phyloP scores from a whole-genome alignment of 2,113 vertebrate genomes.

The Dasyurus viverrinus region DNA sequence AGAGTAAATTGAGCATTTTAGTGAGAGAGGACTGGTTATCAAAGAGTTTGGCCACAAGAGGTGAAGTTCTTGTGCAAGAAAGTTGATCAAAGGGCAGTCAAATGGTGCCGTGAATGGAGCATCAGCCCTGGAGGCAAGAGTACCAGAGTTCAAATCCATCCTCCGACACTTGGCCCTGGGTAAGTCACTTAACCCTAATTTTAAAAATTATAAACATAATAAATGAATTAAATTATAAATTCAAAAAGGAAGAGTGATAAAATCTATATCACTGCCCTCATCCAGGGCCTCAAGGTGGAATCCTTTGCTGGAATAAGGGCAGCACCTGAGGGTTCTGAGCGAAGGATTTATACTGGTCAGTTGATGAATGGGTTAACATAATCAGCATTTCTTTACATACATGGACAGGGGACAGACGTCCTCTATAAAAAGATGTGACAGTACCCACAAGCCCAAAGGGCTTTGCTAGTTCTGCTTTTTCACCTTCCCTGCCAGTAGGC shows the following conservation, averaged over 20 bases:
- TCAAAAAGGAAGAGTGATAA: constrained; percentile 88
- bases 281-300: constrained; percentile 89
- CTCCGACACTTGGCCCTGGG: too few relatives aligned
- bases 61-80: constrained; percentile 91
- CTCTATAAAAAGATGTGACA: not conserved
- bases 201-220: too few relatives aligned
- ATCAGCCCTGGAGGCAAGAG: too few relatives aligned
- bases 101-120: too few relatives aligned
- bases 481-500: not conserved
- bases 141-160: too few relatives aligned
- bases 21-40: constrained; percentile 88
- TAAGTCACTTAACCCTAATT: too few relatives aligned
- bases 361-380: not conserved
- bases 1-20: constrained; percentile 90
- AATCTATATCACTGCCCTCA: constrained; percentile 91
- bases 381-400: constrained; percentile 87
- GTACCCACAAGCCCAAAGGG: not conserved
- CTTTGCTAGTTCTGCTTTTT: not conserved
- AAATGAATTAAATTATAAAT: too few relatives aligned
- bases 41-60: constrained; percentile 94
- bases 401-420: constrained; percentile 87
- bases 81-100: too few relatives aligned
- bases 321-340: constrained; percentile 88
- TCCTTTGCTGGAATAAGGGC: constrained; percentile 91
- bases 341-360: constrained; percentile 83